Percentiles rank a stretch among this genome's conserved stretches.
Conservation (phyloP, 2,888 invertebrate species). For the Sepiola atlantica region DNA sequence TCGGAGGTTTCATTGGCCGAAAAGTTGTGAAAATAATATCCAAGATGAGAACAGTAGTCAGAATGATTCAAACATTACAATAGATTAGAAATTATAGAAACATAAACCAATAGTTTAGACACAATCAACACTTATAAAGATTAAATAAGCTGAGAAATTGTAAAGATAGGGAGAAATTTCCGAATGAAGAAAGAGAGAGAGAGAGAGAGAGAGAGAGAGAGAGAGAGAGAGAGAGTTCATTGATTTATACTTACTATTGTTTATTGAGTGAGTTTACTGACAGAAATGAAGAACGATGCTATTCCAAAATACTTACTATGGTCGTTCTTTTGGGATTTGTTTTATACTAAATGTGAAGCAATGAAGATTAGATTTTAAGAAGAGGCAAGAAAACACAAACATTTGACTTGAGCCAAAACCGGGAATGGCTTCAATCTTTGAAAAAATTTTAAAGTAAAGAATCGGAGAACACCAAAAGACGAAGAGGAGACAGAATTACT, state of each 20-base stretch:
- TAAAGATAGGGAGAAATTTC: not conserved
- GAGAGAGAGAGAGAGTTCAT: not conserved
- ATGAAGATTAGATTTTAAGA: not conserved
- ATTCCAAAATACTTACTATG: not conserved
- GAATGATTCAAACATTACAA: too few relatives aligned
- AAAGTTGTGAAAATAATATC: too few relatives aligned
- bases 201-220: not conserved
- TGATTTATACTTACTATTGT: not conserved
- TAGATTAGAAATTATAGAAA: not conserved
- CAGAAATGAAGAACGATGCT: not conserved
- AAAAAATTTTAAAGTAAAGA: not conserved
- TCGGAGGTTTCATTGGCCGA: too few relatives aligned
- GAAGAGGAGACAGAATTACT: not conserved
- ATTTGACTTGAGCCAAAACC: not conserved
- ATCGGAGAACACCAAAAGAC: not conserved
- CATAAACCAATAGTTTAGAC: not conserved
- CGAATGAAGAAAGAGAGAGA: not conserved
- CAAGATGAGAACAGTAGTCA: too few relatives aligned
- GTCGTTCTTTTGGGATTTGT: not conserved
- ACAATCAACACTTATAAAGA: not conserved
- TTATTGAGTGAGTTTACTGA: not conserved
- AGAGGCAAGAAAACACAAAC: not conserved
- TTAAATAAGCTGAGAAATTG: not conserved
- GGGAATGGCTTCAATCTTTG: not conserved
- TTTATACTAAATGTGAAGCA: not conserved